Evolutionary conservation across 2,797 vertebrate genomes (phyloP).

Genomic region (Enoplosus armatus): DNA sequence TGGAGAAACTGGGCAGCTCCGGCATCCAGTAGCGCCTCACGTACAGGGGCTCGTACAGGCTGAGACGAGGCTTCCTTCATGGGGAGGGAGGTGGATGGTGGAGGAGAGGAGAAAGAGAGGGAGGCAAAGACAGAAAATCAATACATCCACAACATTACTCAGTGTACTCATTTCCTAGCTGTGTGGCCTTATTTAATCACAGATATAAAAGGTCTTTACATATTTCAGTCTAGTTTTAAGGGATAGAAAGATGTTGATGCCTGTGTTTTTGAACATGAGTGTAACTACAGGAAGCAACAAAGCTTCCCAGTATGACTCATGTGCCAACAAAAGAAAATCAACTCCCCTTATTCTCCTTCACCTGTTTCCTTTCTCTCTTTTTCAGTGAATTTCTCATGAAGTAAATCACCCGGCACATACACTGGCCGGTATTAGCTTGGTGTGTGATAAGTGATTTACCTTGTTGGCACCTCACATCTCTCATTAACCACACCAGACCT

Average conservation of each 20-base stretch:
- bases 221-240: conserved; percentile 30
- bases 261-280: conserved; percentile 20
- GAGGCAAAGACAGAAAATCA: conserved; percentile 66
- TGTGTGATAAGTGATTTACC: conserved; percentile 59
- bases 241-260: conserved; percentile 7
- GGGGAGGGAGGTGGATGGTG: not conserved
- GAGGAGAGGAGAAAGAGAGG: conserved; percentile 8
- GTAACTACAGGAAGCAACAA: conserved; percentile 26
- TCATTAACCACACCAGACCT: conserved; percentile 49
- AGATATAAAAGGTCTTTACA: conserved; percentile 41
- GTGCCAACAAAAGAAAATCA: conserved; percentile 20
- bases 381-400: conserved; percentile 14
- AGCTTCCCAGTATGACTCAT: conserved; percentile 35
- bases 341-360: conserved; percentile 6
- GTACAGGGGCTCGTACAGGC: conserved; percentile 63
- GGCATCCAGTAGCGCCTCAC: conserved; percentile 48
- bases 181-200: conserved; percentile 68
- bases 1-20: conserved; percentile 58
- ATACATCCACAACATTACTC: conserved; percentile 67
- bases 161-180: conserved; percentile 58
- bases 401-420: conserved; percentile 32
- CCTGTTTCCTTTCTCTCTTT: conserved; percentile 4
- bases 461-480: conserved; percentile 51
- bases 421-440: conserved; percentile 38
- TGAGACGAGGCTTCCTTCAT: conserved; percentile 63